Conservation (phyloP, 2,888 invertebrate species). For the Mesorhabditis belari region DNA sequence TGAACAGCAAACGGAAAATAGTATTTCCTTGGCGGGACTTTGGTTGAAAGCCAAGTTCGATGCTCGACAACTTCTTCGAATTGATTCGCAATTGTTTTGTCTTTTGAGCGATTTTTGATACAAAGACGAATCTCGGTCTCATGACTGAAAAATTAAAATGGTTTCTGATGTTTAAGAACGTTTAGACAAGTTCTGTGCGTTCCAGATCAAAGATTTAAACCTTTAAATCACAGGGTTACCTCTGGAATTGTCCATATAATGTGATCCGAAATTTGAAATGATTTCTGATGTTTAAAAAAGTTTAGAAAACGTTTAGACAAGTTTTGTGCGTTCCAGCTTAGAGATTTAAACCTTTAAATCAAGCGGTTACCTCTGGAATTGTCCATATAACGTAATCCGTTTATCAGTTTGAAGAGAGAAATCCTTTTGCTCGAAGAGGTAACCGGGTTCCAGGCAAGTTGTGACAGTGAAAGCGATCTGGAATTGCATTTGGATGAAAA, state of each 20-base stretch:
- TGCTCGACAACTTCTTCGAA: neutral
- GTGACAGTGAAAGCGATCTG: neutral
- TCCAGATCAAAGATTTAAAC: neutral
- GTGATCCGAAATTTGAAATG: neutral
- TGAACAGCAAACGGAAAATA: neutral
- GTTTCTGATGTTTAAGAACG: neutral
- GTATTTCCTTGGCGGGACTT: neutral
- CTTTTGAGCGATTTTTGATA: neutral
- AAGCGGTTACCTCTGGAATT: neutral
- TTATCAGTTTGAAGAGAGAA: neutral
- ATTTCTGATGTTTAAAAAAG: neutral
- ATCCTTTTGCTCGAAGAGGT: neutral
- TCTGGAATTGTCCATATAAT: too few relatives aligned
- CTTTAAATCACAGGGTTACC: too few relatives aligned
- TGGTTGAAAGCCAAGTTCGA: neutral
- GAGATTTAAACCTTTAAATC: too few relatives aligned
- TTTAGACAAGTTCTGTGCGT: neutral
- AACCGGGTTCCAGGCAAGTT: neutral
- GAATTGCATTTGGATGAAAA: too few relatives aligned
- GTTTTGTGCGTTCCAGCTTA: too few relatives aligned
- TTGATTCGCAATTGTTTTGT: neutral
- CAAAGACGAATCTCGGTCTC: neutral
- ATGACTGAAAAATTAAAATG: neutral
- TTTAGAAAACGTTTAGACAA: neutral
- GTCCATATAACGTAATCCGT: neutral